Conservation (phyloP, 2,797 vertebrate species). For the Denticeps clupeoides region DNA sequence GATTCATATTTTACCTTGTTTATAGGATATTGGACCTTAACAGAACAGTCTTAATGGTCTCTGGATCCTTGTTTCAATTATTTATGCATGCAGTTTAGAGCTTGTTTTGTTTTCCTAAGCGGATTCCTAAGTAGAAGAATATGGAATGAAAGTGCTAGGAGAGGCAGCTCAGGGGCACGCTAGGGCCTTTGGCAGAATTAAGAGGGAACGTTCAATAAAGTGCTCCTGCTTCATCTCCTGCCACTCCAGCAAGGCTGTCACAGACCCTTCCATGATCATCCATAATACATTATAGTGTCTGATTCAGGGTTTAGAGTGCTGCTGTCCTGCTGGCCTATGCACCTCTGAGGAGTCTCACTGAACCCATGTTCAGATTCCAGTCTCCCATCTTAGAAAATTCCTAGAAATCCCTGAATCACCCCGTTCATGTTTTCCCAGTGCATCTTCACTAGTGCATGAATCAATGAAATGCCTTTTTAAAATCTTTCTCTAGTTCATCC, state of each 20-base stretch:
- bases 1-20: not conserved
- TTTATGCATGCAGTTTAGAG: slow-evolving; percentile 1
- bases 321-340: too few relatives aligned
- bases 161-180: not conserved
- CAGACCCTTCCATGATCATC: slow-evolving; percentile 10
- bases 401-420: too few relatives aligned
- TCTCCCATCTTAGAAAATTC: too few relatives aligned
- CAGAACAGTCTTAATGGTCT: slow-evolving; percentile 6
- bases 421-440: slow-evolving; percentile 5
- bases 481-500: slow-evolving; percentile 36
- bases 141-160: not conserved
- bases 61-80: slow-evolving; percentile 1
- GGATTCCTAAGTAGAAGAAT: not conserved
- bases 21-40: not conserved
- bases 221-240: not conserved
- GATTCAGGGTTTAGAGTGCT: too few relatives aligned
- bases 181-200: not conserved
- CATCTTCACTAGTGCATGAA: slow-evolving; percentile 13
- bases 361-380: slow-evolving; percentile 2
- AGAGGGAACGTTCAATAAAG: not conserved
- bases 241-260: not conserved
- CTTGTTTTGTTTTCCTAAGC: not conserved
- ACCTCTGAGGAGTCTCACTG: slow-evolving; percentile 3
- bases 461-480: too few relatives aligned
- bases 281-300: slow-evolving; percentile 15